phyloP scores from a whole-genome alignment of 2,797 vertebrate species.

The Taenioides sp. region DNA sequence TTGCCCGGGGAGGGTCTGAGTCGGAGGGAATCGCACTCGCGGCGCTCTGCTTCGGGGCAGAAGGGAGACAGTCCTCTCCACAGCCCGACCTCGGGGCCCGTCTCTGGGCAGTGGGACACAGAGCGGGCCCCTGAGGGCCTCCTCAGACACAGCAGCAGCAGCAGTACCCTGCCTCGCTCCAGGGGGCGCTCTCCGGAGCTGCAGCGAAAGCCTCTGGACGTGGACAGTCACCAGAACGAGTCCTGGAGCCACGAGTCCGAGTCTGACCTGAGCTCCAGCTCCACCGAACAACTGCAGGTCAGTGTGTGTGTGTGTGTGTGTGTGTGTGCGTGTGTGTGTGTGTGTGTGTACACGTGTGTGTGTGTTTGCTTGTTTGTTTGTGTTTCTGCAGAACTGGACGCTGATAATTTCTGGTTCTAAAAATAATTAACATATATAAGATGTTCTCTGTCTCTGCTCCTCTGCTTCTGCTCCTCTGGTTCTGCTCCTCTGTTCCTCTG shows the following conservation, averaged over 20 bases:
- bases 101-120: background rate
- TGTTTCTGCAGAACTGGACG: no score
- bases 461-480: no score
- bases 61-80: background rate
- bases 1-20: background rate
- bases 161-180: conserved; percentile 59
- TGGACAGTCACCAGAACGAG: conserved; percentile 83
- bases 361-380: no score
- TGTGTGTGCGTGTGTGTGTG: no score
- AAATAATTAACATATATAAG: no score
- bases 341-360: no score
- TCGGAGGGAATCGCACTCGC: background rate
- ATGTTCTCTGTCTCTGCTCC: no score
- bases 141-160: conserved; percentile 70
- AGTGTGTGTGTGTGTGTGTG: no score
- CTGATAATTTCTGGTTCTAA: no score
- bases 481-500: no score
- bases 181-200: conserved; percentile 62
- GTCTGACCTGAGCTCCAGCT: conserved; percentile 87
- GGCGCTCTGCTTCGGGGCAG: background rate
- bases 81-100: background rate
- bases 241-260: conserved; percentile 66
- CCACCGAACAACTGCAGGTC: conserved; percentile 84
- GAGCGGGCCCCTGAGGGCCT: background rate
- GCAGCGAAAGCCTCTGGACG: conserved; percentile 74